Base-by-base conservation (phyloP, 2,888 invertebrate species). In the Cosmia trapezina region DNA sequence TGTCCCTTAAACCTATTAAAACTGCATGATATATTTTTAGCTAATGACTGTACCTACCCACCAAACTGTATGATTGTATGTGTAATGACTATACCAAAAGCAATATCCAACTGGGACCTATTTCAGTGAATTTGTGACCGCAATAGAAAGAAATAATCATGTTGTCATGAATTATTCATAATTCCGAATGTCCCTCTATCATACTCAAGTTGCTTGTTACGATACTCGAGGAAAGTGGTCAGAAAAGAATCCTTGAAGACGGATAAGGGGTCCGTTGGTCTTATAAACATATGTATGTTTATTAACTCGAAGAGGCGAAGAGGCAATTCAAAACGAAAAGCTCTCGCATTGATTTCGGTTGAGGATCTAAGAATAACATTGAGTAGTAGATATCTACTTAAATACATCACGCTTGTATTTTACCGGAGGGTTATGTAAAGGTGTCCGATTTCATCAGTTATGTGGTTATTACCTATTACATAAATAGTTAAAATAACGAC, bases 141-240 rank as follows among this genome's bases (percentile, higher is more conserved):
- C 54, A 70, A 57, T 68, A 64, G 64, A 65, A 57, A 64, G 64
- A 65, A 57, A 65, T 78, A 76, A 79, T 79, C 64, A 67, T 77
- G 80, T 65, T 74, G 60, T 68, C 60, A 68, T 81, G 74, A 61
- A 81, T 73, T 78, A 81, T 74, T 81, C 81, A 81, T 74, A 45
- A 56, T 62, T 51, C 28, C 9, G 43, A 54, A 53, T 47, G 45
- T 65, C 56, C 56, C 12, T 66, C 64, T 73, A 68, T 65, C 54
- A 68, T 70, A 68, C 54, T 66, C 47, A 43, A 69, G 68, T 68
- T 51, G 67, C 76, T 80, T 76, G 76, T 80, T 80, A 80, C 56
- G 53, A 65, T 53, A 51, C 69, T 80, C 19, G 54, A 54, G 22
- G 41, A 51, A 77, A 73, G 56, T 80, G 73, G 66, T 53, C 77